Evolutionary conservation across 2,888 invertebrate species (phyloP).

Genomic region (Allygus modestus): DNA sequence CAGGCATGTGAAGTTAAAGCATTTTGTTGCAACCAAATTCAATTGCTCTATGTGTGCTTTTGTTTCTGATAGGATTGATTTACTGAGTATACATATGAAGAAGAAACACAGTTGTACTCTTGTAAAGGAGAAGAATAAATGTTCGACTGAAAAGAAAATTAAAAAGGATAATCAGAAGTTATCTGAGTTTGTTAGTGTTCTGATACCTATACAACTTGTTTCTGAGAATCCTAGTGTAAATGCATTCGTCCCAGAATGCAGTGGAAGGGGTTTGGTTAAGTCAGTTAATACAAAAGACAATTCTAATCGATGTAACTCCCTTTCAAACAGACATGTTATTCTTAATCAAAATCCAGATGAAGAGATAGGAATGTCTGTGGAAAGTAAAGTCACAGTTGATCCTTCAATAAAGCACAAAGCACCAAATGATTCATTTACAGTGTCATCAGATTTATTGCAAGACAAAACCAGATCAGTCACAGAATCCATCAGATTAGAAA

Average conservation of each 20-base stretch:
- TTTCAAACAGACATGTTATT: background rate
- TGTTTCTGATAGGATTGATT: background rate
- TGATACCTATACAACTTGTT: conserved; percentile 31
- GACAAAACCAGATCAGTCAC: background rate
- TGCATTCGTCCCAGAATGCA: background rate
- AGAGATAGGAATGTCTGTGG: background rate
- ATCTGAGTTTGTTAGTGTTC: conserved; percentile 15
- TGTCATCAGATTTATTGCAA: background rate
- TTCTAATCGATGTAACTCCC: background rate
- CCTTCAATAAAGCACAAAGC: background rate
- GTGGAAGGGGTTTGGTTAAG: background rate
- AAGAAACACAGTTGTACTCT: conserved; percentile 7
- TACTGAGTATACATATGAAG: conserved; percentile 20
- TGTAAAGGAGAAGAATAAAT: background rate
- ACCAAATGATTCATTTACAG: background rate
- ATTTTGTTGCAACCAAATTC: background rate
- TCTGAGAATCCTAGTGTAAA: background rate
- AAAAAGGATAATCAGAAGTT: background rate
- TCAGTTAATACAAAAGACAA: background rate
- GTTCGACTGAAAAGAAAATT: background rate
- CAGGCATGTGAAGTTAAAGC: conserved; percentile 27
- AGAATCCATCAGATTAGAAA: background rate
- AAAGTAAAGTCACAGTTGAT: background rate
- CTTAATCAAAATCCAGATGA: background rate
- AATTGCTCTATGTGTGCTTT: conserved; percentile 15